Base-by-base conservation (phyloP, 2,888 invertebrate genomes). In the Dryococelus australis region DNA sequence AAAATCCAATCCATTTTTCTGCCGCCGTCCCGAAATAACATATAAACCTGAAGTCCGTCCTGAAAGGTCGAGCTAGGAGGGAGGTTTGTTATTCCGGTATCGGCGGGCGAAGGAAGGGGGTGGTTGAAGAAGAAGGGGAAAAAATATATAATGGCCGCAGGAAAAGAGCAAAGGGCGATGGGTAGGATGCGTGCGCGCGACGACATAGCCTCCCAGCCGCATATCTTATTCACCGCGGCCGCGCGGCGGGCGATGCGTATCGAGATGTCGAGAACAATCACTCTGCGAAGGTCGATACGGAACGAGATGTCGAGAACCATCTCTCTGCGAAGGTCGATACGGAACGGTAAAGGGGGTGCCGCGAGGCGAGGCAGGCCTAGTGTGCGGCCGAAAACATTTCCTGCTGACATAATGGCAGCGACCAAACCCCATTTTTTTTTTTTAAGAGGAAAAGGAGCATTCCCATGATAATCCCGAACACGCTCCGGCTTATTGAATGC, bases 1-100 rank as follows among this genome's bases (percentile, higher is more conserved):
- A 83, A 83, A 83, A 83, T 83, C 43, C 83, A 83, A 83, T 83
- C 83, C 43, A 83, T 83, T 83, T 43, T 83, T 83, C 43, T 83
- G 65, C 35, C 43, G 24, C 83, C 83, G 24, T 83, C 28, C 28
- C 83, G 83, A 83, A 83, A 83, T 27, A 83, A 83, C 27, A 83
- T 43, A 83, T 43, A 83, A 83, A 83, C 83, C 35, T 83, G 35
- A 43, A 83, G 83, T 83, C 43, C 35, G 83, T 24, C 28, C 83
- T 28, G 83, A 83, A 83, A 83, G 83, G 83, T 28, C 83, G 83
- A 27, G 24, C 13, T 20, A 24, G 65, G 20, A 24, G 65, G 65
- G 20, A 20, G 65, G 83, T 83, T 83, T 83, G 83, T 83, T 83
- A 83, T 83, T 83, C 28, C 35, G 28, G 83, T 43, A 83, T 83